Base-by-base conservation (phyloP, 1,140 invertebrate species). In the Lineus longissimus region DNA sequence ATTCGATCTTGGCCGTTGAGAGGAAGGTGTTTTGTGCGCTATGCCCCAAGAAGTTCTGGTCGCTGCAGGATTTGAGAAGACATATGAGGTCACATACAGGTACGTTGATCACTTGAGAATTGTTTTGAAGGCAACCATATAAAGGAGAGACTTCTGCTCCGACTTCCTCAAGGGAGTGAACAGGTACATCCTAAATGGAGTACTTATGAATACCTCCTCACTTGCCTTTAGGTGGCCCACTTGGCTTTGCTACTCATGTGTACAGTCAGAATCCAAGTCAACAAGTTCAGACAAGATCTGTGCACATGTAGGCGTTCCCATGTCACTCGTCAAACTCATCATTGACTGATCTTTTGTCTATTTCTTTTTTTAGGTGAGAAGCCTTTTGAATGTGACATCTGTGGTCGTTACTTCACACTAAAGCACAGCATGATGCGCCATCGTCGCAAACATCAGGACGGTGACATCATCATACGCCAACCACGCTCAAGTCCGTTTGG, bases 361-460 rank as follows among this genome's bases (percentile, higher is more conserved):
- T 45, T 45, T 41, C 11, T 43, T 59, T 27, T 64, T 70, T 9
- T 45, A 80, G 78, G 78, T 56, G 78, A 80, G 59, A 66, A 73
- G 47, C 78, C 78, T 27, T 78, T 77, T 69, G 74, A 75, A 63
- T 80, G 77, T 71, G 72, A 76, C 64, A 70, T 76, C 13, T 95
- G 93, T 74, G 80, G 87, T 13, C 82, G 91, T 2, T 85, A 90
- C 59, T 95, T 95, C 82, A 95, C 92, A 0, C 82, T 95, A n/a
- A 94, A 95, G 72, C 92, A 95, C 82, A 93, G 90, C 76, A 94
- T 95, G 92, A 85, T 95, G 58, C 86, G 93, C 1, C 93, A 95
- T 76, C 85, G 92, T 51, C 93, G 93, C 79, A 95, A 93, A 75
- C 91, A 93, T 63, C 59, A 43, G 40, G 55, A 19, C 65, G 66